phyloP scores from a whole-genome alignment of 2,797 vertebrate species.

The Myoxocephalus aenaeus region DNA sequence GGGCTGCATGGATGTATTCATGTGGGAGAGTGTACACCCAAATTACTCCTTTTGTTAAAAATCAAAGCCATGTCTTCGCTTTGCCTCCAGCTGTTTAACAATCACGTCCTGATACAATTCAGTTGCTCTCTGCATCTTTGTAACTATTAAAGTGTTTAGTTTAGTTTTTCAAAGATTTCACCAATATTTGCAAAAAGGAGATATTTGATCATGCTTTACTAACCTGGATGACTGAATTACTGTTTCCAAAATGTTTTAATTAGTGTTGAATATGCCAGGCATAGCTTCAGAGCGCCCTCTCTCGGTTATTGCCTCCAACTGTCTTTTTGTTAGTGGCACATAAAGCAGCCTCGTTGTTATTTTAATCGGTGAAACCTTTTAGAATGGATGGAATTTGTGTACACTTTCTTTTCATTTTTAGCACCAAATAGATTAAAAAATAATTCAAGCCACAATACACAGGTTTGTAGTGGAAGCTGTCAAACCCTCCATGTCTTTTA shows the following conservation, averaged over 20 bases:
- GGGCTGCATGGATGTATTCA: background rate
- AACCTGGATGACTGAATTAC: constrained; percentile 23
- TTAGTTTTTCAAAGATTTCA: background rate
- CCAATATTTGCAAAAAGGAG: constrained; percentile 3
- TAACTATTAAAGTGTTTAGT: background rate
- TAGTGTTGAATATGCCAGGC: constrained; percentile 47
- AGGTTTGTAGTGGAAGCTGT: rapidly evolving
- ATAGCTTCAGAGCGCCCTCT: constrained; percentile 84
- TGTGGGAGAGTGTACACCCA: background rate
- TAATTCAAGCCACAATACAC: background rate
- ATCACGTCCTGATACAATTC: background rate
- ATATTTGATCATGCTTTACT: background rate
- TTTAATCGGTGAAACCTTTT: constrained; percentile 10
- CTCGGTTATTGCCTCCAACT: constrained; percentile 60
- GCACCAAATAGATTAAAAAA: background rate
- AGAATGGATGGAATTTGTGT: background rate
- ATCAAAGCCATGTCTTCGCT: background rate
- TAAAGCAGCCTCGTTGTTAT: background rate
- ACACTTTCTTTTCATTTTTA: background rate
- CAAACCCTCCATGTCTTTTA: background rate
- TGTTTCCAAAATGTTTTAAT: constrained; percentile 64
- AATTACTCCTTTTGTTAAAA: background rate
- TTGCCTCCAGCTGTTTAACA: background rate
- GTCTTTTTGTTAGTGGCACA: constrained; percentile 13
- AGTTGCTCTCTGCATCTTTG: background rate